Evolutionary conservation across 2,888 invertebrate species (phyloP).

Genomic region (Ligdia adustata): DNA sequence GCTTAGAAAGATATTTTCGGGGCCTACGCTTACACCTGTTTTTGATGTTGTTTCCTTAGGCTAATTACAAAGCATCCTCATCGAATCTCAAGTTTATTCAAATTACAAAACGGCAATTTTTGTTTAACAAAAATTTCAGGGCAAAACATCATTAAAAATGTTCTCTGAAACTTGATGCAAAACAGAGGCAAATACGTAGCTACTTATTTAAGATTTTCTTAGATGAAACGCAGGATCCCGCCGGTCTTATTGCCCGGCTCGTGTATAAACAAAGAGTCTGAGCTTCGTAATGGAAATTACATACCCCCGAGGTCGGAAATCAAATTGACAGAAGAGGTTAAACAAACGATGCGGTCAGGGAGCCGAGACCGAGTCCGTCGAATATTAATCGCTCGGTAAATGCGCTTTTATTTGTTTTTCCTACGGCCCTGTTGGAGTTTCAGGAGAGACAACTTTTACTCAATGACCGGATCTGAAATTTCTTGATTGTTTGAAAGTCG

Average conservation of each 20-base stretch:
- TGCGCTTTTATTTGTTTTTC: constrained; percentile 79
- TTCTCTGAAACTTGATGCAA: constrained; percentile 32
- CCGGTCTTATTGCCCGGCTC: constrained; percentile 64
- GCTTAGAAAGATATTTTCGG: constrained; percentile 1
- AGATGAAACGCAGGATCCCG: constrained; percentile 60
- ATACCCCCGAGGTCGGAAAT: constrained; percentile 80
- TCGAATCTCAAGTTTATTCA: constrained; percentile 24
- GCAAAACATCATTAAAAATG: constrained; percentile 32
- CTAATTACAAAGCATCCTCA: constrained; percentile 21
- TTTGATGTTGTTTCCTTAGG: constrained; percentile 25
- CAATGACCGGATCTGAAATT: constrained; percentile 23
- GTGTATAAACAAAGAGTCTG: constrained; percentile 75
- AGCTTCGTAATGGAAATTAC: constrained; percentile 80
- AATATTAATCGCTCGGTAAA: constrained; percentile 80
- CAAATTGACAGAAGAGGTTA: constrained; percentile 84
- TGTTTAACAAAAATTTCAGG: constrained; percentile 2
- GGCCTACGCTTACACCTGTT: constrained; percentile 30
- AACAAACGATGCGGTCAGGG: constrained; percentile 81
- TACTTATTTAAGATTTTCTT: constrained; percentile 45
- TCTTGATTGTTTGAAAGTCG: neutral
- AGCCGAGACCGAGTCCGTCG: constrained; percentile 69
- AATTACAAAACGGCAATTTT: constrained; percentile 18
- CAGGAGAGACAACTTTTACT: constrained; percentile 44
- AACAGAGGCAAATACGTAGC: constrained; percentile 29
- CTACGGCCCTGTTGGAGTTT: constrained; percentile 47